Evolutionary conservation across 2,113 vertebrate genomes (phyloP).

Genomic region (Rhizomys pruinosus): DNA sequence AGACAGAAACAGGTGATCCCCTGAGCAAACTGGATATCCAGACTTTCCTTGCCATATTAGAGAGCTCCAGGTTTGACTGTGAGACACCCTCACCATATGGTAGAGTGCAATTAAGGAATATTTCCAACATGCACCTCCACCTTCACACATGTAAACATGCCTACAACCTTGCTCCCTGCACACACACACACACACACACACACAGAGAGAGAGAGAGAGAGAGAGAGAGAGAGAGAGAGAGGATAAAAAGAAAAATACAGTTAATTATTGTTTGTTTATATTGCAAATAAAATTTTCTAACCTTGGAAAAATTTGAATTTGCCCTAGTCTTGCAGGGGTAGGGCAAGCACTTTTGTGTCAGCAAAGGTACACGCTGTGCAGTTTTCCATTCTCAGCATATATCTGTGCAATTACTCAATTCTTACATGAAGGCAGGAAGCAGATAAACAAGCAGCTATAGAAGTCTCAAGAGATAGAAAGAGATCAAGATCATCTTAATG

Average conservation of each 20-base stretch:
- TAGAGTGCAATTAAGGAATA: neutral
- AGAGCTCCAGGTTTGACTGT: neutral
- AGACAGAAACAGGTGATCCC: neutral
- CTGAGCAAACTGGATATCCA: neutral
- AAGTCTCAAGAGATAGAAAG: slow-evolving; percentile 73
- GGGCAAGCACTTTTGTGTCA: neutral
- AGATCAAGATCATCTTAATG: slow-evolving; percentile 77
- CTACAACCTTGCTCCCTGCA: too few species aligned
- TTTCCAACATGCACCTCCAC: neutral
- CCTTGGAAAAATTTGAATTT: neutral
- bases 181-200: neutral
- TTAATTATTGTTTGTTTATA: neutral
- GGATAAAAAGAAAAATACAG: neutral
- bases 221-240: too few species aligned
- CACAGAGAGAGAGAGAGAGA: too few species aligned
- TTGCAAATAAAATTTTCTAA: neutral
- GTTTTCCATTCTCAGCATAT: slow-evolving; percentile 16
- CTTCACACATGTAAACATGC: neutral
- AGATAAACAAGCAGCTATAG: slow-evolving; percentile 70
- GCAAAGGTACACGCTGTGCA: neutral
- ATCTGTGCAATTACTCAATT: slow-evolving; percentile 52
- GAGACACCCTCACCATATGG: neutral
- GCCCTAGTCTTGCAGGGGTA: neutral
- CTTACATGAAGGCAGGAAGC: slow-evolving; percentile 62
- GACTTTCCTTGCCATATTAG: too few species aligned